These are phyloP conservation scores for Brienomyrus brachyistius DNA, from an alignment of 2,113 vertebrate genomes.

Conservation along the genomic window DNA sequence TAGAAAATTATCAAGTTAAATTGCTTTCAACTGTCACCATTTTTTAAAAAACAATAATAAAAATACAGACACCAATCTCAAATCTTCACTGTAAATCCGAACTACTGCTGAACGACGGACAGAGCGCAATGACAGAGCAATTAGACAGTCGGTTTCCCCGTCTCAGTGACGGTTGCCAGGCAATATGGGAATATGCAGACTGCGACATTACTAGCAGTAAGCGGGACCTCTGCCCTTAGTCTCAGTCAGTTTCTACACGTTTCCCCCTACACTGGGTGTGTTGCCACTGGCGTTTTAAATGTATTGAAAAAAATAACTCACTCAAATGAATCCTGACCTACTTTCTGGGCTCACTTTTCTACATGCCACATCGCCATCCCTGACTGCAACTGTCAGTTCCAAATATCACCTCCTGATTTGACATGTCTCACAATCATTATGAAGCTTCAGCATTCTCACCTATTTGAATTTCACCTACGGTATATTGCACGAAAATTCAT, in stretches of 20 bases:
- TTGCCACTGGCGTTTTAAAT: background rate
- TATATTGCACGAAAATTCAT: background rate
- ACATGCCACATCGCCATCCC: background rate
- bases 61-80: background rate
- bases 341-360: background rate
- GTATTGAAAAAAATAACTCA: constrained; percentile 12
- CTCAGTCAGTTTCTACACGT: background rate
- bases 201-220: background rate
- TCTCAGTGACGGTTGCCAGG: background rate
- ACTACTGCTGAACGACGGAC: background rate
- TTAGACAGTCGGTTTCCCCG: background rate
- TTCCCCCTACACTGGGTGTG: background rate
- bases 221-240: background rate
- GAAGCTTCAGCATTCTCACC: background rate
- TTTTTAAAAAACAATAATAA: background rate
- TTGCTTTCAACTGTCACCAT: background rate
- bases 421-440: background rate
- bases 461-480: background rate
- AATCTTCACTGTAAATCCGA: background rate
- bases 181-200: background rate
- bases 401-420: background rate
- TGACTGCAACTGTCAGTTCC: background rate
- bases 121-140: background rate
- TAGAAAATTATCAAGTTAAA: background rate
- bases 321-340: constrained; percentile 2